Evolutionary conservation across 2,888 invertebrate genomes (phyloP), one percentile per base, ranked within the genome.

Genomic region (Epistrophella euchroma): DNA sequence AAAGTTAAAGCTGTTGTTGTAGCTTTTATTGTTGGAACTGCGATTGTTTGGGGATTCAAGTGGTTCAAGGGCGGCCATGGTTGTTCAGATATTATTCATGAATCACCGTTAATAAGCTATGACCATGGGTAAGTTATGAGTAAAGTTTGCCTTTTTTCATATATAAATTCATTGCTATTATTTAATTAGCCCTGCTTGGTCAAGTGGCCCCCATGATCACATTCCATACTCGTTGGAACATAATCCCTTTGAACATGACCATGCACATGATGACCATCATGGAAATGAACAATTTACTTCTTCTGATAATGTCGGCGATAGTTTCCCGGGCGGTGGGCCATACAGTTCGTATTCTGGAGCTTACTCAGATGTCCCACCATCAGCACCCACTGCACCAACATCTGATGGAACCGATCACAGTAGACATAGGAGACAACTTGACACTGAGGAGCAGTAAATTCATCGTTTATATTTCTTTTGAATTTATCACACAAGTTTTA

Each of bases 1-100:
- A 92, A 92, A 88, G 90, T 92, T 25, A 92, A 92, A 87, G 89
- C 92, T 28, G 89, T 92, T 0, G 89, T 92, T 40, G 91, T 92
- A 9, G 90, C 91, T 22, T 92, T 92, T 88, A 90, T 92, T 82
- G 88, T 92, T 71, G 92, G 92, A 32, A 91, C 91, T 35, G 91
- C 92, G 3, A 87, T 92, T 15, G 91, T 90, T 19, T 88, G 91
- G 88, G 92, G 91, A 3, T 85, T 91, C 25, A 90, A 90, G 45
- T 91, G 92, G 68, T 88, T 90, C 17, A 86, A 82, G 15, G 45
- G 60, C 89, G 88, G 89, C 89, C 91, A 45, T 90, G 91, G 83
- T 66, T 90, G 81, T 88, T 68, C 85, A 76, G 90, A 88, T 71
- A 72, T 88, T 40, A 78, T 88, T 0, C 88, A 87, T 22, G 88